Base-by-base conservation (phyloP, 2,113 vertebrate genomes). In the Psilopsiagon aymara region DNA sequence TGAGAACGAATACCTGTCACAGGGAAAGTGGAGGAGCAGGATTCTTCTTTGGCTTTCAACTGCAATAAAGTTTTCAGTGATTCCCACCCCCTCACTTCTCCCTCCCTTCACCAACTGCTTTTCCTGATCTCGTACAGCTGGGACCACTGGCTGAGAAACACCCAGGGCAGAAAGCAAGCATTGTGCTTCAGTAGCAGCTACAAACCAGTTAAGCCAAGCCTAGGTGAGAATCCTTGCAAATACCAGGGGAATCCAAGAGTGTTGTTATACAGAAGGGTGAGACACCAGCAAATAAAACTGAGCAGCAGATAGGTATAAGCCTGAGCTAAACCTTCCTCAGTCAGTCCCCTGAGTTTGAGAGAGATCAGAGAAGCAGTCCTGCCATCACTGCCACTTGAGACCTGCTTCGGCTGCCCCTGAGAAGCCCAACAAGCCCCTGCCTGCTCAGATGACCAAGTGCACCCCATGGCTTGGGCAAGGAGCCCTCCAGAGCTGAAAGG, bases 11-110 rank as follows among this genome's bases (percentile, higher is more conserved):
- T 79, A 53, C 73, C 77, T 92, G 86, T 94, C 86, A 78, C 57
- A 1, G 1, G 63, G 44, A 82, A 90, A 93, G 96, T 1, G 4
- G 95, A 90, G 96, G 74, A 96, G 86, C 95, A 93, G 81, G 86
- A 95, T 92, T 93, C 79, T 82, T 46, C 92, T 89, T 93, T 89
- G 85, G 94, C 67, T 17, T 93, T 85, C 1, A 0, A 55, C 17
- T 43, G 83, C 84, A 92, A 82, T 82, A 39, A 94, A 89, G 63
- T 92, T 95, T 94, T 89, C 88, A 69, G 83, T 6, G 2, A 73
- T 73, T 96, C 28, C 88, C 66, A 82, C 83, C 88, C 71, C 52
- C 76, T 80, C 79, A 8, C 37, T 62, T 24, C 83, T 84, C 87
- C 74, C 68, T 88, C 73, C 71, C 60, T 66, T 47, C 13, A 0